Evolutionary conservation across 2,888 invertebrate species (phyloP), one percentile per base, ranked within the genome.

Genomic region (Cosmia pyralina): DNA sequence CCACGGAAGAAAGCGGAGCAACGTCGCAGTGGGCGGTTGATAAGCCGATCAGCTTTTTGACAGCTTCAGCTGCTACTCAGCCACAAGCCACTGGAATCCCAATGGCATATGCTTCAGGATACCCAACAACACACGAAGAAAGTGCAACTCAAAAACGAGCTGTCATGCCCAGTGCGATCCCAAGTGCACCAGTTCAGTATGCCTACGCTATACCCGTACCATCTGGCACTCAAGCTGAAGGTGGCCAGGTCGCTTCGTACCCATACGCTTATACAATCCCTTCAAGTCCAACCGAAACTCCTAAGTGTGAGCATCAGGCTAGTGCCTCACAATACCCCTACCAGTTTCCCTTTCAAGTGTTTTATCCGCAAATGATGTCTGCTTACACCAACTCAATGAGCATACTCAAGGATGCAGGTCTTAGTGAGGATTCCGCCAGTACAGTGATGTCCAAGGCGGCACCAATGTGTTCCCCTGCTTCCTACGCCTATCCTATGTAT

Each of bases 21-120:
- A 93, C 92, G 68, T 88, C 94, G 0, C 94, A 95, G 76, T 96
- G 96, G 95, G 88, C 95, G 6, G 93, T 93, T 0, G 96, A 96
- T 66, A 92, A 94, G 41, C 93, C 95, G 0, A 82, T 96, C 46
- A 95, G 92, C 87, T 93, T 94, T 82, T 80, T 96, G 48, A 89
- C 93, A 13, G 81, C 88, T 5, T 78, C 88, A 57, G 81, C 91
- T 8, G 72, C 90, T 19, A 77, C 88, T 57, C 90, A 92, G 72
- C 70, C 87, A 55, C 87, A 91, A 58, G 81, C 88, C 22, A 78
- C 87, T 7, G 85, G 87, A 4, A 71, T 88, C 0, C 83, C 91
- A 2, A 79, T 89, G 28, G 74, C 91, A 2, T 91, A 88, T 64
- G 77, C 92, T 52, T 72, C 92, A 15, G 87, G 83, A 53, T 86